Percentiles rank a stretch among this genome's conserved stretches.
Conservation (phyloP, 1,140 invertebrate species). For the Periplaneta americana region DNA sequence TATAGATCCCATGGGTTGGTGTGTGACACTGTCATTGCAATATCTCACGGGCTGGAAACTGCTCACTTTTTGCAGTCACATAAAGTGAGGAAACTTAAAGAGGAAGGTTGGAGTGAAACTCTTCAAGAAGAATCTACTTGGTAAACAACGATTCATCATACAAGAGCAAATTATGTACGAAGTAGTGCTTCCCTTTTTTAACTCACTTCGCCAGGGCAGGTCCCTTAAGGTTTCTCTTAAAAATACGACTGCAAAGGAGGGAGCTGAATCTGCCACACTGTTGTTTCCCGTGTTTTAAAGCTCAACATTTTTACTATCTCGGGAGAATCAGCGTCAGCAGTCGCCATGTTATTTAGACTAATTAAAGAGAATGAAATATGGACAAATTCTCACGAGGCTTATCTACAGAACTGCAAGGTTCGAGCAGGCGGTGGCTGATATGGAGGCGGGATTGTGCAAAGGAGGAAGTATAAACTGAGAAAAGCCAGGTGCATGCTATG, state of each 20-base stretch:
- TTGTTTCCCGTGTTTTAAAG: too few relatives aligned
- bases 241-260: background rate
- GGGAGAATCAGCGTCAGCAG: background rate
- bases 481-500: background rate
- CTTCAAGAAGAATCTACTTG: background rate
- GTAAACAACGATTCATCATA: background rate
- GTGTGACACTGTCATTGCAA: background rate
- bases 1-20: background rate
- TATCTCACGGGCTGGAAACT: background rate
- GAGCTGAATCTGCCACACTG: background rate
- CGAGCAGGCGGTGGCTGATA: too few relatives aligned
- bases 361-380: background rate
- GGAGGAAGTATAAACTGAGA: background rate
- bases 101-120: background rate
- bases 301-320: background rate
- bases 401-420: background rate
- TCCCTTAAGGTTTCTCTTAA: background rate
- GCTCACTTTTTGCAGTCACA: background rate
- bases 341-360: background rate
- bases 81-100: background rate
- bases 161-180: background rate
- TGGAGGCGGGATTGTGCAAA: background rate
- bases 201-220: background rate
- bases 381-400: background rate
- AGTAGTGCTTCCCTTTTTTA: background rate